Conservation (phyloP, 2,113 vertebrate genomes). For the Boulengeromyrus knoepffleri region DNA sequence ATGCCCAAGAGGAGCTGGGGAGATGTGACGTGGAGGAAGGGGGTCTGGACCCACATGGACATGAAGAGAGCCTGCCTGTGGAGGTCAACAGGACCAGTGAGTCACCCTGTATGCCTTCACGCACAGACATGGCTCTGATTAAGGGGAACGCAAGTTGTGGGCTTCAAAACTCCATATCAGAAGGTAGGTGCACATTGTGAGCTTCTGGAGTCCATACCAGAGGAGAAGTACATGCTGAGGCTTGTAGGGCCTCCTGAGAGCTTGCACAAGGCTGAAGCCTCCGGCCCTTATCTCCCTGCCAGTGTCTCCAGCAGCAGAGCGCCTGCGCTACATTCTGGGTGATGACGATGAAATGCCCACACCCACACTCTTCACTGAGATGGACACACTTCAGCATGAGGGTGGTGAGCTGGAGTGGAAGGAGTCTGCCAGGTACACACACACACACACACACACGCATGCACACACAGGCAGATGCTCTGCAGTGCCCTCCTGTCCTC, state of each 20-base stretch:
- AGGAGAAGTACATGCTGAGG: not conserved
- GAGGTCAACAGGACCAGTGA: conserved; percentile 76
- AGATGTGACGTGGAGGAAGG: conserved; percentile 54
- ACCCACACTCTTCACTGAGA: conserved; percentile 92
- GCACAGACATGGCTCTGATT: not conserved
- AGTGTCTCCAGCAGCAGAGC: conserved; percentile 90
- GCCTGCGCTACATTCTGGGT: conserved; percentile 84
- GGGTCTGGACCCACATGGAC: conserved; percentile 44
- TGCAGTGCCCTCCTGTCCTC: not conserved
- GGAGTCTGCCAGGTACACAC: conserved; percentile 80
- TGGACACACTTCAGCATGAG: conserved; percentile 91
- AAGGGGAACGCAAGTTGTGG: not conserved
- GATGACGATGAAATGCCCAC: conserved; percentile 84
- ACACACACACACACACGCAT: not conserved
- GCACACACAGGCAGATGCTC: not conserved
- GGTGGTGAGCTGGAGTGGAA: conserved; percentile 96
- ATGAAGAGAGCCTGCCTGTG: conserved; percentile 50
- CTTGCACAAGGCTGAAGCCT: not conserved
- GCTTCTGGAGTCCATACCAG: not conserved
- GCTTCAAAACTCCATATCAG: not conserved
- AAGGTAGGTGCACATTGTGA: not conserved
- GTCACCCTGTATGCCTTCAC: conserved; percentile 36
- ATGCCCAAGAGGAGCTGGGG: conserved; percentile 49
- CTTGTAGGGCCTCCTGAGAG: not conserved
- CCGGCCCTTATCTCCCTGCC: not conserved